phyloP scores from a whole-genome alignment of 1,140 invertebrate genomes.

The Drosophila triauraria region DNA sequence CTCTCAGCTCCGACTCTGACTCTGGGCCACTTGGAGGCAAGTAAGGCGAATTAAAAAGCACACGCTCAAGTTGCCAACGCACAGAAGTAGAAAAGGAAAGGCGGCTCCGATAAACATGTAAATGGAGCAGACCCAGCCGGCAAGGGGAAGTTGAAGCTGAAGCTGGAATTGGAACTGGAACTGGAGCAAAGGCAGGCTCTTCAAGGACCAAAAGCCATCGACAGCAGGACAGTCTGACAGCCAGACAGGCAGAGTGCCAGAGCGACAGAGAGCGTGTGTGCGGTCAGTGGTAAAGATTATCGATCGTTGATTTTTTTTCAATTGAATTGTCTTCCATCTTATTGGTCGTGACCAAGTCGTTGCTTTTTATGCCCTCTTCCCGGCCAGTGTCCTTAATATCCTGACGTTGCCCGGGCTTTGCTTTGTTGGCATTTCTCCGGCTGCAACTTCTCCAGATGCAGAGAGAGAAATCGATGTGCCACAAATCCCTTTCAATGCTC shows the following conservation, averaged over 20 bases:
- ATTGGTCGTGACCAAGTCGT: conserved; percentile 67
- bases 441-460: conserved; percentile 6
- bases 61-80: conserved; percentile 49
- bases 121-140: conserved; percentile 24
- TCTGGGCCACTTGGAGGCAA: conserved; percentile 63
- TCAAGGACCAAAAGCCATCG: conserved; percentile 58
- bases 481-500: too few species aligned
- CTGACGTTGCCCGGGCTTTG: conserved; percentile 53
- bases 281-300: conserved; percentile 78
- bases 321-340: conserved; percentile 85
- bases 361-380: conserved; percentile 53
- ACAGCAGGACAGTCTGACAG: conserved; percentile 21
- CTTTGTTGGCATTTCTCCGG: conserved; percentile 70
- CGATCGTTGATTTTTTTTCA: conserved; percentile 80
- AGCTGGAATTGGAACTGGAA: conserved; percentile 15
- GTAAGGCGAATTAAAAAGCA: conserved; percentile 78
- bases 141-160: background rate
- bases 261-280: conserved; percentile 41
- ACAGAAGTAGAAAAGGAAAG: conserved; percentile 17
- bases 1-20: conserved; percentile 11
- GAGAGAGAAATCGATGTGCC: background rate
- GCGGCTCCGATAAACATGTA: conserved; percentile 41
- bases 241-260: conserved; percentile 4
- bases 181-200: conserved; percentile 30
- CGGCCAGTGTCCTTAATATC: conserved; percentile 25